Evolutionary conservation across 2,113 vertebrate genomes (phyloP).

Genomic region (Zosterops borbonicus): DNA sequence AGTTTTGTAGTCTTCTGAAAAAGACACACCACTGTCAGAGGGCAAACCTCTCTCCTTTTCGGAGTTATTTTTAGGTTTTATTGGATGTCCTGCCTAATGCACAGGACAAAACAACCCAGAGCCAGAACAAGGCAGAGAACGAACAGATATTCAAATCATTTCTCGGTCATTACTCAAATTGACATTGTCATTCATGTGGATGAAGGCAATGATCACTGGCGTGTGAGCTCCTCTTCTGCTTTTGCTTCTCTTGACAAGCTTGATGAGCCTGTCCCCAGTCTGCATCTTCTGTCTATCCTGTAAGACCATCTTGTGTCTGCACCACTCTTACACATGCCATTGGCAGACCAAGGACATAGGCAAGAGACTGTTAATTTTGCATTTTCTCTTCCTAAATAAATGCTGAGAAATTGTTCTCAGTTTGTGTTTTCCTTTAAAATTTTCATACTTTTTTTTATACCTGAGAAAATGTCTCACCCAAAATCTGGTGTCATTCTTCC

Average conservation of each 20-base stretch:
- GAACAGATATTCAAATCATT: not conserved
- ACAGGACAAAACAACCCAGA: not conserved
- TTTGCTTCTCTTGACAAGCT: not conserved
- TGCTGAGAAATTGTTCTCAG: not conserved
- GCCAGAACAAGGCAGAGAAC: not conserved
- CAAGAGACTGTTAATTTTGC: not conserved
- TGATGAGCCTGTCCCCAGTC: not conserved
- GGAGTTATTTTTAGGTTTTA: not conserved
- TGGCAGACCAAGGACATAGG: not conserved
- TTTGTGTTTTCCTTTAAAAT: not conserved
- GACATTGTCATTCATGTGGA: accelerated
- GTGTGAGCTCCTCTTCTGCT: not conserved
- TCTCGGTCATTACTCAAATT: not conserved
- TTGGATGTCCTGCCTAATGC: not conserved
- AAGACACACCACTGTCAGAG: not conserved
- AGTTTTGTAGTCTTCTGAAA: not conserved
- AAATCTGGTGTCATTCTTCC: not conserved
- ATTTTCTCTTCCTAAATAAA: not conserved
- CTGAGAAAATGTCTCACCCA: not conserved
- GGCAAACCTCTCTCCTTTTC: not conserved
- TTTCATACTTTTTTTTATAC: not conserved
- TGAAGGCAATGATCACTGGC: not conserved
- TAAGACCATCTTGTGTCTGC: not conserved
- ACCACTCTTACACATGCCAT: not conserved
- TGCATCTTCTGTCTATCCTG: not conserved